Evolutionary conservation across 64 coral and sea anemone genomes (phyloP).

Genomic region (Platygyra sinensis): DNA sequence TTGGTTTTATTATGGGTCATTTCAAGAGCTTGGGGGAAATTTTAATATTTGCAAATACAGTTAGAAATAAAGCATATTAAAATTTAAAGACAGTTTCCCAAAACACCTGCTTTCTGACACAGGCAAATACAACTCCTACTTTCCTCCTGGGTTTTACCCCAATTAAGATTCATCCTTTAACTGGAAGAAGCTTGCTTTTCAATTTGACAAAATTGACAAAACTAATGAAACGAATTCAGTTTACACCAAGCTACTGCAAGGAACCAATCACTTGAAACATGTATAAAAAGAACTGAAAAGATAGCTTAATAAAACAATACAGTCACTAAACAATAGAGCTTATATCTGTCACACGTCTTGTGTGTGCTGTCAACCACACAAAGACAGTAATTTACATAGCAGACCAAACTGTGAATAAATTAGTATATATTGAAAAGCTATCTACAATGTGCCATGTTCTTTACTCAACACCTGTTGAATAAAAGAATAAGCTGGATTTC

Average conservation of each 20-base stretch:
- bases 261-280: not conserved
- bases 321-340: not conserved
- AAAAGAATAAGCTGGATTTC: not conserved
- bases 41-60: slow-evolving; percentile 2
- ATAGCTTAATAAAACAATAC: slow-evolving; percentile 16
- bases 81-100: slow-evolving; percentile 13
- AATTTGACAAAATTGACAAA: not conserved
- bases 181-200: not conserved
- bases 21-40: too few species aligned
- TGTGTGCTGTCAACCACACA: not conserved
- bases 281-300: not conserved
- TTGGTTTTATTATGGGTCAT: not conserved
- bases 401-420: slow-evolving; percentile 11
- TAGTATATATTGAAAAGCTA: not conserved
- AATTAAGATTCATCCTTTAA: slow-evolving; percentile 5
- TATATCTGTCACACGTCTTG: not conserved
- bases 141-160: not conserved
- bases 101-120: not conserved
- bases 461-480: slow-evolving; percentile 34
- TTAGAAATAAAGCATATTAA: slow-evolving; percentile 23
- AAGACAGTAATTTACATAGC: not conserved
- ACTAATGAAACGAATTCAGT: slow-evolving; percentile 5
- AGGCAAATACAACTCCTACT: not conserved
- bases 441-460: not conserved
- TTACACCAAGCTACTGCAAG: not conserved